phyloP scores from a whole-genome alignment of 2,888 invertebrate genomes.

The Candidula unifasciata region DNA sequence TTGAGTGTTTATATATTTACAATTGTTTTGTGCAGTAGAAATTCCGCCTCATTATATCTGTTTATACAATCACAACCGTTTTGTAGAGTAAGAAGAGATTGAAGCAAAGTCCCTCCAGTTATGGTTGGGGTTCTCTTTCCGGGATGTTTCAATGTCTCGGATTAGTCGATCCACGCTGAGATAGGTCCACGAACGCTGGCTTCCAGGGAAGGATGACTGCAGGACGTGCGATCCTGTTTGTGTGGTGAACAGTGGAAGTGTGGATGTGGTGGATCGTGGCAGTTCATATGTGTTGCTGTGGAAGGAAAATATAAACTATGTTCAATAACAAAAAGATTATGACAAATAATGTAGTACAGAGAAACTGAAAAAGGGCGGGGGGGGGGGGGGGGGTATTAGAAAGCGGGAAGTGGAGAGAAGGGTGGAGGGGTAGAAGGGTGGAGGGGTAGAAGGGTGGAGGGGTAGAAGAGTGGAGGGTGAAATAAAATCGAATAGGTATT shows the following conservation, averaged over 20 bases:
- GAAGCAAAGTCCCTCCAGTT: constrained; percentile 50
- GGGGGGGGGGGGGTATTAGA: too few species aligned
- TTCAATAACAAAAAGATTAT: constrained; percentile 24
- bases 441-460: too few species aligned
- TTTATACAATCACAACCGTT: not conserved
- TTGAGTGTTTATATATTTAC: too few species aligned
- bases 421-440: too few species aligned
- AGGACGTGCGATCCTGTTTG: not conserved
- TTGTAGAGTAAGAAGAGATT: constrained; percentile 35
- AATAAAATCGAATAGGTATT: too few species aligned
- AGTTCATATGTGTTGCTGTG: not conserved
- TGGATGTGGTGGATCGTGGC: not conserved
- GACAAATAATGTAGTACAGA: not conserved
- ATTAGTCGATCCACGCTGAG: constrained; percentile 36
- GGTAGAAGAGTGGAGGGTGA: too few species aligned
- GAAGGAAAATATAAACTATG: not conserved
- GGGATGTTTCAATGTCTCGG: constrained; percentile 44
- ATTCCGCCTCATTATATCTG: too few species aligned
- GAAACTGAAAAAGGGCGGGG: too few species aligned
- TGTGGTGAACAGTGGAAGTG: not conserved
- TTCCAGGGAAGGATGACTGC: not conserved
- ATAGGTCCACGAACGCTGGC: constrained; percentile 36
- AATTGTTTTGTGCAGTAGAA: too few species aligned
- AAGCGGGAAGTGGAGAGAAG: too few species aligned
- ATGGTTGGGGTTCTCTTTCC: constrained; percentile 42